Base-by-base conservation (phyloP, 1,140 invertebrate species). In the Scaptomyza graminum region DNA sequence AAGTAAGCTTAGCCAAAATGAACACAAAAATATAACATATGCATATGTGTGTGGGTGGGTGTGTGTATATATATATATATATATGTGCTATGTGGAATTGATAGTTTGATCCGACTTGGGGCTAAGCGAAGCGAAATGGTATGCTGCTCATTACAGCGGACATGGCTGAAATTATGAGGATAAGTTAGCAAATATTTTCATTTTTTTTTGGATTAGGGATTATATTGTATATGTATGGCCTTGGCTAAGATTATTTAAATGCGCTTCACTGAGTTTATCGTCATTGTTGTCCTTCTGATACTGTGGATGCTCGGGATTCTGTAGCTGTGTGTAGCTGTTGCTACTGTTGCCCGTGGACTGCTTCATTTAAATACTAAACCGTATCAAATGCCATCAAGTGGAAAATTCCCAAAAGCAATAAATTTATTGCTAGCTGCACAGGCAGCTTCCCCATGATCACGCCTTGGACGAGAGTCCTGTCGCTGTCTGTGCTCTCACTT, bases 361-460 rank as follows among this genome's bases (percentile, higher is more conserved):
- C 82, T 88, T 88, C 83, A 88, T 88, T 88, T 88, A 88, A 88
- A 89, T 88, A 89, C 84, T 77, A 88, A 89, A 89, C 89, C 84
- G 84, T 76, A 88, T 89, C 89, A 88, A 89, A 89, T 89, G 84
- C 84, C 84, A 83, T 88, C 79, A 88, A 88, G 79, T 88, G 84
- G 76, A 88, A 88, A 88, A 88, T 89, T 88, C 82, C 76, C 79
- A 84, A 89, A 88, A 88, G 84, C 79, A 88, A 89, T 89, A 88
- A 88, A 88, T 88, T 88, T 85, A 75, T 87, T 76, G 75, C 83
- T 66, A 44, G 71, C 59, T 74, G 65, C 66, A 74, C 66, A 72
- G 37, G 18, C 59, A 56, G 18, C 59, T 43, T 61, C 50, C 70
- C 50, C 70, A 68, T 57, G 64, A 73, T 68, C 74, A 73, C 65